phyloP scores from a whole-genome alignment of 2,113 vertebrate species.

The Cololabis saira region DNA sequence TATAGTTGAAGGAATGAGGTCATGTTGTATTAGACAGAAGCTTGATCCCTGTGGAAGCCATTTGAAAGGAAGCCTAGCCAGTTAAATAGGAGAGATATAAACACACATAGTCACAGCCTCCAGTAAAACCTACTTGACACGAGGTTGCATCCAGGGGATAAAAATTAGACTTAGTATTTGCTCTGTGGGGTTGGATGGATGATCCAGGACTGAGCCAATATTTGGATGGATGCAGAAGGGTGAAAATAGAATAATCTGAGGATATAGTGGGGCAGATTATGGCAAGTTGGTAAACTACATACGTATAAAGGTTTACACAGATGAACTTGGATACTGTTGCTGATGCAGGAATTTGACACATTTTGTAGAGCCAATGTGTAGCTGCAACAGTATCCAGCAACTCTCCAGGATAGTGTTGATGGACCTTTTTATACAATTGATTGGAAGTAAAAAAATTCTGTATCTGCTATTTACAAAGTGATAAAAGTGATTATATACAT shows the following conservation, averaged over 20 bases:
- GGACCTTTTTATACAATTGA: too few relatives aligned
- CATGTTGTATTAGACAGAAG: conserved; percentile 54
- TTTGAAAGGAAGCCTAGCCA: conserved; percentile 56
- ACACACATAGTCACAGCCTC: conserved; percentile 47
- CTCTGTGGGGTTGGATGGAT: conserved; percentile 60
- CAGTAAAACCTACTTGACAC: conserved; percentile 70
- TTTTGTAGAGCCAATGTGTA: neutral
- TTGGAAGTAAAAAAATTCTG: too few relatives aligned
- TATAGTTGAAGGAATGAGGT: conserved; percentile 71
- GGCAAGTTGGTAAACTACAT: conserved; percentile 62
- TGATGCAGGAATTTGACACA: conserved; percentile 1
- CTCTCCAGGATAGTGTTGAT: too few relatives aligned
- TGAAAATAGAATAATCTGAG: conserved; percentile 67
- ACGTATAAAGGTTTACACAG: conserved; percentile 58
- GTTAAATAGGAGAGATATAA: conserved; percentile 54
- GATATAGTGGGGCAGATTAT: conserved; percentile 68
- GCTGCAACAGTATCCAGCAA: too few relatives aligned
- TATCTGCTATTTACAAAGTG: too few relatives aligned
- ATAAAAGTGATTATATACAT: too few relatives aligned
- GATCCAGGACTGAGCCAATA: conserved; percentile 76
- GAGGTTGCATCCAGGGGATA: conserved; percentile 57
- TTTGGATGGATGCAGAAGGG: conserved; percentile 67
- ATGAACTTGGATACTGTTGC: conserved; percentile 49
- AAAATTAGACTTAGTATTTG: conserved; percentile 60
- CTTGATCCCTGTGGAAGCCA: conserved; percentile 56